Percentiles rank a stretch among this genome's conserved stretches.
These are phyloP conservation scores for Drosophila pullipes DNA, from an alignment of 2,888 invertebrate species.

Conservation along the genomic window DNA sequence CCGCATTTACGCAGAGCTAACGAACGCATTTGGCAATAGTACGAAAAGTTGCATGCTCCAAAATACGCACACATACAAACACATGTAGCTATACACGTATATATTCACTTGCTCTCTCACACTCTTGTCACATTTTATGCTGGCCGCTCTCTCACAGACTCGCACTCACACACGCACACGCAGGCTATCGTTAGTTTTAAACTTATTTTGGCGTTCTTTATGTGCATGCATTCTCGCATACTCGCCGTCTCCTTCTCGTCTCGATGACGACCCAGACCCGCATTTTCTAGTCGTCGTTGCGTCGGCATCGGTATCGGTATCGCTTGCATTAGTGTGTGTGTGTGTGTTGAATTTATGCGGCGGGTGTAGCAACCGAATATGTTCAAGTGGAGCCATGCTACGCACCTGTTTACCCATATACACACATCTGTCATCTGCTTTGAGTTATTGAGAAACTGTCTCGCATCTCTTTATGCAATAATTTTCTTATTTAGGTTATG, in stretches of 20 bases:
- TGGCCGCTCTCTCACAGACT: constrained; percentile 41
- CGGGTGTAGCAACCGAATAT: constrained; percentile 45
- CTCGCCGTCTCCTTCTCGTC: constrained; percentile 61
- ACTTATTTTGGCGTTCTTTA: constrained; percentile 80
- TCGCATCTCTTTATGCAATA: constrained; percentile 19
- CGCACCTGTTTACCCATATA: constrained; percentile 43
- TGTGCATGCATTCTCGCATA: constrained; percentile 69
- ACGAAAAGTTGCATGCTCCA: constrained; percentile 73
- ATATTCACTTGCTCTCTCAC: constrained; percentile 39
- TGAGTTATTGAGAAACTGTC: constrained; percentile 9
- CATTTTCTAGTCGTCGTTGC: constrained; percentile 65
- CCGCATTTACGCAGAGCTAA: constrained; percentile 36
- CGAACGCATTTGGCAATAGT: constrained; percentile 75
- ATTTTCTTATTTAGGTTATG: constrained; percentile 54
- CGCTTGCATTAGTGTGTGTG: constrained; percentile 27
- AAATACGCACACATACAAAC: constrained; percentile 57
- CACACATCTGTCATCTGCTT: constrained; percentile 2
- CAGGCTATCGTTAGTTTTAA: constrained; percentile 72
- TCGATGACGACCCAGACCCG: constrained; percentile 79
- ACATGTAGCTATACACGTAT: constrained; percentile 19
- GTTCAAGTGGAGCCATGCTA: constrained; percentile 55
- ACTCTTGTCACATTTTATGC: constrained; percentile 39
- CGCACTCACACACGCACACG: constrained; percentile 12
- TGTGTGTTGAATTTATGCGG: constrained; percentile 40
- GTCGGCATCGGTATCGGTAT: constrained; percentile 45